phyloP scores from a whole-genome alignment of 2,888 invertebrate species.

The Clepsis dumicolana region DNA sequence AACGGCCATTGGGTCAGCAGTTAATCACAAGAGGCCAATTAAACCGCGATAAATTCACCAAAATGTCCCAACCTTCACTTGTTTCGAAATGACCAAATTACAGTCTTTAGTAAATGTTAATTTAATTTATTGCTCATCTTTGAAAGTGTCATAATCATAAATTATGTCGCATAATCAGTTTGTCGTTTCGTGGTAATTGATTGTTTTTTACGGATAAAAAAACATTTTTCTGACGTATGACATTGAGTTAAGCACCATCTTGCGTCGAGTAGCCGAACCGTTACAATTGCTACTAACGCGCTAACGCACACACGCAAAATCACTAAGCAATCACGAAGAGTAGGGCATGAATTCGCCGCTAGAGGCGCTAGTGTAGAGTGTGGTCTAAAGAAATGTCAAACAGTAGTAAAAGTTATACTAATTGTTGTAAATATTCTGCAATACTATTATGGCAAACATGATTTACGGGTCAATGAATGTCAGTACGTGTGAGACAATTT shows the following conservation, averaged over 20 bases:
- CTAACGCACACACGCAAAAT: no score
- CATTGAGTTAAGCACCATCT: constrained; percentile 33
- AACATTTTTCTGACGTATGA: background rate
- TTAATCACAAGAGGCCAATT: constrained; percentile 41
- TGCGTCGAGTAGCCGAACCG: constrained; percentile 21
- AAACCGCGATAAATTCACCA: constrained; percentile 33
- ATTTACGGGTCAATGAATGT: no score
- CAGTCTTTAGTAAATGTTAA: background rate
- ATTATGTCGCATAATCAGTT: background rate
- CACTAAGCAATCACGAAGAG: no score
- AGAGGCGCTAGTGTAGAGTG: no score
- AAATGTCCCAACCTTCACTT: constrained; percentile 34
- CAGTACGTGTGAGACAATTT: no score
- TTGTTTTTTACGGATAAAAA: background rate
- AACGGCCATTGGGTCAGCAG: constrained; percentile 14
- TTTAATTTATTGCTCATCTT: constrained; percentile 16
- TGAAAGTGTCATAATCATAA: background rate
- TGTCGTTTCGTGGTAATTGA: constrained; percentile 3
- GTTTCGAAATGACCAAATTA: constrained; percentile 15
- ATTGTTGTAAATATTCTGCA: no score
- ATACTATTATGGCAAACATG: no score
- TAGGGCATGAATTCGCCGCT: no score
- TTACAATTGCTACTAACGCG: no score
- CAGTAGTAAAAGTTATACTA: no score
- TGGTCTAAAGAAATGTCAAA: no score